Conservation (phyloP, 2,113 vertebrate species). For the Tupaia tana region DNA sequence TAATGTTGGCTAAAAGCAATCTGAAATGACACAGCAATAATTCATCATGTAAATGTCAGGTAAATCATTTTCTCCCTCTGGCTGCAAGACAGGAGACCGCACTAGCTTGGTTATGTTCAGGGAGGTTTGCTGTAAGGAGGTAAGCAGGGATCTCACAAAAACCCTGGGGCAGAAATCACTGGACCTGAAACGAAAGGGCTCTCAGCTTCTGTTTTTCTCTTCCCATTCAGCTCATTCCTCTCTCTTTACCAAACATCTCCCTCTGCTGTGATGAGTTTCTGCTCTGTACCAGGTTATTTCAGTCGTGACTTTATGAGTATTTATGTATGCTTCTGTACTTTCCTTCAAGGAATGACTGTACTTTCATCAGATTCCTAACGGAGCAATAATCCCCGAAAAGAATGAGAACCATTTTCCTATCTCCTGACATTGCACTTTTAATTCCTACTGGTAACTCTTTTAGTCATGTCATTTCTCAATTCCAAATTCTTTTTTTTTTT, state of each 20-base stretch:
- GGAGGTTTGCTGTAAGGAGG: not conserved
- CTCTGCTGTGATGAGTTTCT: not conserved
- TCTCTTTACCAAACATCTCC: not conserved
- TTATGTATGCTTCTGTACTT: not conserved
- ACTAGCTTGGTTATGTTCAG: not conserved
- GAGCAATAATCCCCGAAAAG: not conserved
- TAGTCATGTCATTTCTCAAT: not conserved
- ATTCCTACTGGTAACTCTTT: not conserved
- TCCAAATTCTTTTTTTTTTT: slow-evolving; percentile 5
- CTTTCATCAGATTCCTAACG: not conserved
- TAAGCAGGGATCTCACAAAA: not conserved
- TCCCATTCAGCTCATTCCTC: not conserved
- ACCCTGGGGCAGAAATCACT: not conserved
- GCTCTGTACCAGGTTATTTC: not conserved
- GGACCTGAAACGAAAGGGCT: not conserved
- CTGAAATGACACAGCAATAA: slow-evolving; percentile 57
- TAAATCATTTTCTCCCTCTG: not conserved
- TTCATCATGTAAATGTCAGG: not conserved
- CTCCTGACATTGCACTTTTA: not conserved
- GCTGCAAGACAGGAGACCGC: not conserved
- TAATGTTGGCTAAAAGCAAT: not conserved
- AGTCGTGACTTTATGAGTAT: not conserved
- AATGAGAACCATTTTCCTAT: not conserved
- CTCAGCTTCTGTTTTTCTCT: not conserved
- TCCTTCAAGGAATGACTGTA: not conserved